phyloP scores from a whole-genome alignment of 2,113 vertebrate species.

The Herpetotheres cachinnans region DNA sequence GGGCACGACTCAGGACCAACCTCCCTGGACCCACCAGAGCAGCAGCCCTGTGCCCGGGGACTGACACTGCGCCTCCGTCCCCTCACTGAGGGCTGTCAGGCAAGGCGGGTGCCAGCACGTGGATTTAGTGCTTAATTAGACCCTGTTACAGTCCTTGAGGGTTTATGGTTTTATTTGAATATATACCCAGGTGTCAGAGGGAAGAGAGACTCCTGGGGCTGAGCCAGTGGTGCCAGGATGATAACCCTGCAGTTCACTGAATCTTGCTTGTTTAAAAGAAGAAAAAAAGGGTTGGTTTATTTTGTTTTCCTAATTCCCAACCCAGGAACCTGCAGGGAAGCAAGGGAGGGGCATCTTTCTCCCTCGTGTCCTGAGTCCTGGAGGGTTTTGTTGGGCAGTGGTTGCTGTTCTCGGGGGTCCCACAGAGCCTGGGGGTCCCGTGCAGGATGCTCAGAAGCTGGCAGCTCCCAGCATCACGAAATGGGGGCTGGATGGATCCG shows the following conservation, averaged over 20 bases:
- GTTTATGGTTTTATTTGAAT: neutral
- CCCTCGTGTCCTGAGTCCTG: neutral
- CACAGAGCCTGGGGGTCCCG: neutral
- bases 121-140: neutral
- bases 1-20: fast-evolving
- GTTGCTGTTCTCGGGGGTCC: neutral
- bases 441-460: fast-evolving
- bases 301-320: neutral
- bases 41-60: fast-evolving
- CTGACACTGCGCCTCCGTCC: fast-evolving
- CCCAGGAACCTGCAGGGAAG: neutral
- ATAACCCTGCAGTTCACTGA: neutral
- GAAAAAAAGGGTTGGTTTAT: fast-evolving
- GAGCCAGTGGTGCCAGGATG: neutral
- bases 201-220: neutral
- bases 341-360: fast-evolving
- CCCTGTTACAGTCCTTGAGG: fast-evolving
- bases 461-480: neutral
- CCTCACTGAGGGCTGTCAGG: neutral
- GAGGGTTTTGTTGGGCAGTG: neutral
- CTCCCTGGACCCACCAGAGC: fast-evolving
- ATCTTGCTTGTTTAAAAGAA: neutral
- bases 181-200: neutral
- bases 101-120: neutral
- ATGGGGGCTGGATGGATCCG: neutral